phyloP scores from a whole-genome alignment of 2,797 vertebrate species.

The Channallabes apus region DNA sequence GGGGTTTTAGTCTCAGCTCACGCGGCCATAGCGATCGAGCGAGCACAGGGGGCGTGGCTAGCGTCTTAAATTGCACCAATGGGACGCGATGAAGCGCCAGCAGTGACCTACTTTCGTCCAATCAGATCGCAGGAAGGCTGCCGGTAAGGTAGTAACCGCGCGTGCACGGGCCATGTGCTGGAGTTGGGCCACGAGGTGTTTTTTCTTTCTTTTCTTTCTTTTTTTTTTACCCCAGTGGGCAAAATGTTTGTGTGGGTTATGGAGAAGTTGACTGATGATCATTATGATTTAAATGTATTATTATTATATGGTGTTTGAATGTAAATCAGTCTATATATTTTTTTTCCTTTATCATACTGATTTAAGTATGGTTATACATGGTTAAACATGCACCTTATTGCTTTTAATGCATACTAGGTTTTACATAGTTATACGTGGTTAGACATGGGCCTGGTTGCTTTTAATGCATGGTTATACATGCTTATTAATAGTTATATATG shows the following conservation, averaged over 20 bases:
- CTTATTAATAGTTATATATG: too few relatives aligned
- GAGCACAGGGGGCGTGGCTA: conserved; percentile 80
- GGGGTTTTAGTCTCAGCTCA: conserved; percentile 64
- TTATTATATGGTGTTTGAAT: not conserved
- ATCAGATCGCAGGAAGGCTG: conserved; percentile 61
- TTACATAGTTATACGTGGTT: too few relatives aligned
- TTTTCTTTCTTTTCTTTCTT: too few relatives aligned
- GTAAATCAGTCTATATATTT: not conserved
- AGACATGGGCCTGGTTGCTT: too few relatives aligned
- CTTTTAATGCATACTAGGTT: too few relatives aligned
- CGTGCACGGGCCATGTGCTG: conserved; percentile 77
- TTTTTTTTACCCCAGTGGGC: not conserved
- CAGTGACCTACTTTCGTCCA: conserved; percentile 84
- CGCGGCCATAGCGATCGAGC: conserved; percentile 75
- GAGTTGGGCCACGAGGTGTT: conserved; percentile 18
- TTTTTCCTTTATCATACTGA: not conserved
- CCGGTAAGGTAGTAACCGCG: conserved; percentile 69
- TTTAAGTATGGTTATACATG: not conserved
- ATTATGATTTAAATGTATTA: not conserved
- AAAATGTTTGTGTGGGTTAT: not conserved
- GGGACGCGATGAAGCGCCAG: conserved; percentile 59
- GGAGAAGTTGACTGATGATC: not conserved
- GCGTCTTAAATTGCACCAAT: conserved; percentile 90
- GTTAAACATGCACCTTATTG: too few relatives aligned
- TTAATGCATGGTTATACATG: too few relatives aligned